phyloP scores from a whole-genome alignment of 2,888 invertebrate species.

The Trachelus stipa region DNA sequence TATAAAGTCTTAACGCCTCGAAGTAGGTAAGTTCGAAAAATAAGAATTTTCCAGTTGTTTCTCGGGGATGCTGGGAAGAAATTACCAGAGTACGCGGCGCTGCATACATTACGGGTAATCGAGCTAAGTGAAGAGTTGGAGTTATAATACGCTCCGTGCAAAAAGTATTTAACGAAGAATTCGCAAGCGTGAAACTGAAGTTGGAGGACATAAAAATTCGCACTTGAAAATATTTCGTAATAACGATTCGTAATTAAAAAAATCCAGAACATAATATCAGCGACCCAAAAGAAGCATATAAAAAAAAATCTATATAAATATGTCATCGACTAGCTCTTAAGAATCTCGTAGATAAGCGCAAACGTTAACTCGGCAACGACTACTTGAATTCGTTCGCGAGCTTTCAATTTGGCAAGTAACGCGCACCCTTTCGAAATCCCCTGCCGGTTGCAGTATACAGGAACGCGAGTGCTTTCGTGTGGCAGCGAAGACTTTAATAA shows the following conservation, averaged over 20 bases:
- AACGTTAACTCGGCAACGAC: too few species aligned
- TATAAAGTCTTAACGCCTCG: too few species aligned
- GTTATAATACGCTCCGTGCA: neutral
- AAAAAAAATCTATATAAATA: too few species aligned
- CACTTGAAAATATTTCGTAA: too few species aligned
- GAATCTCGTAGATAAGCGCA: too few species aligned
- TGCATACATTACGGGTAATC: neutral
- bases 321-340: too few species aligned
- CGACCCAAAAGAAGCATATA: too few species aligned
- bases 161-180: neutral
- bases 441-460: neutral
- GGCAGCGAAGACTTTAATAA: slow-evolving; percentile 54
- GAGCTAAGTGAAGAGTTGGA: slow-evolving; percentile 2
- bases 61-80: neutral
- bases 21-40: neutral
- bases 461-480: slow-evolving; percentile 21
- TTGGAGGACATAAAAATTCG: neutral
- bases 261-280: too few species aligned
- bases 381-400: slow-evolving; percentile 26
- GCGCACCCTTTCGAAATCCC: slow-evolving; percentile 28
- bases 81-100: neutral
- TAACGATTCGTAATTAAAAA: too few species aligned
- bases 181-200: neutral
- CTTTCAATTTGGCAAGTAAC: slow-evolving; percentile 45
- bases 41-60: neutral